Evolutionary conservation across 1,140 invertebrate genomes (phyloP), one percentile per base, ranked within the genome.

Genomic region (Rhyzopertha dominica): DNA sequence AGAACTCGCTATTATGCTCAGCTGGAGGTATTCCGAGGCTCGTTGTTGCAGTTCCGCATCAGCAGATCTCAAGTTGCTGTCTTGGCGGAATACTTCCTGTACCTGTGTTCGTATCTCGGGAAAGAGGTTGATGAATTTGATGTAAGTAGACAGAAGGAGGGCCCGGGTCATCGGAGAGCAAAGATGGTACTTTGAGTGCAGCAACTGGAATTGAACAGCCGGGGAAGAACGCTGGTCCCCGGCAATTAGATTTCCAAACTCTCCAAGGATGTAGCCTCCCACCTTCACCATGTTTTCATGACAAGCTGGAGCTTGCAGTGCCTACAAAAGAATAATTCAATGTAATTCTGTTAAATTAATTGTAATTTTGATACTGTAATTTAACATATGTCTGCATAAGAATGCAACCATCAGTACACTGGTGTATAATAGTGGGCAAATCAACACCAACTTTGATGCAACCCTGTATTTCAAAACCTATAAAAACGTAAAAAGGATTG

Each of bases 281-380:
- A 99, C 97, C 82, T 99, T 99, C 0, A 99, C 96, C 96, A 99
- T 99, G 69, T 99, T 99, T 75, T 99, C 97, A 72, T 99, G 97
- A 67, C 96, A 99, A 34, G 96, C 95, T 18, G 94, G 93, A 29
- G 95, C 94, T 78, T 98, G 94, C 32, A 99, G 70, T 49, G 95
- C 90, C 81, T 87, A 35, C 36, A 40, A 29, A 22, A 19, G 12
- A 30, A 31, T 14, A 42, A 34, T 7, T 25, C 25, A 16, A 17
- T 35, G 19, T 1, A 28, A 38, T 8, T 35, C 14, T 39, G 26
- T 17, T 32, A 16, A 19, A 29, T 30, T n/a, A 19, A n/a, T n/a
- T n/a, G n/a, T n/a, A n/a, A n/a, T n/a, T n/a, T n/a, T n/a, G n/a
- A n/a, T n/a, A n/a, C n/a, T n/a, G n/a, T n/a, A n/a, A n/a, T n/a